Evolutionary conservation across 2,888 invertebrate genomes (phyloP).

Genomic region (Spatulosminthurus flaviceps): DNA sequence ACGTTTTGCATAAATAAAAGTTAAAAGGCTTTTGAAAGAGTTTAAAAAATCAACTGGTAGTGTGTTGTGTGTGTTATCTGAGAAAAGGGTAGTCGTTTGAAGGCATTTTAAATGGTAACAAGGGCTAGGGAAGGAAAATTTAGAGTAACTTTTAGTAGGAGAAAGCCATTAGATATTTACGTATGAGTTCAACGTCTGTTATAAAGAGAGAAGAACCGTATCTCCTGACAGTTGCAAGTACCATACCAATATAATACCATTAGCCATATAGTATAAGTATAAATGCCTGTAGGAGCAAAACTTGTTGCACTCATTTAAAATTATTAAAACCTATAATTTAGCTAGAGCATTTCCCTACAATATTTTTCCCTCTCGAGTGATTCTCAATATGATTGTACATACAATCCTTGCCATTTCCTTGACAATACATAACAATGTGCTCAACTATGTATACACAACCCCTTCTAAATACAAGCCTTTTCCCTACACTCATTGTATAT

Average conservation of each 20-base stretch:
- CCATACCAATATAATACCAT: background rate
- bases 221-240: background rate
- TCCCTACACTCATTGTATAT: background rate
- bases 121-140: background rate
- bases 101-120: conserved; percentile 21
- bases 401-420: too few species aligned
- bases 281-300: conserved; percentile 1
- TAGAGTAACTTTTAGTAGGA: conserved; percentile 21
- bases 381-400: background rate
- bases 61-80: background rate
- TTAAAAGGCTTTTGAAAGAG: background rate
- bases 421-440: too few species aligned
- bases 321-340: conserved; percentile 30
- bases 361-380: background rate
- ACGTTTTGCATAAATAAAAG: conserved; percentile 23
- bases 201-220: background rate
- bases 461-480: background rate
- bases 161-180: conserved; percentile 18
- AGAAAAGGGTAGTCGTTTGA: conserved; percentile 18
- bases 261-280: too few species aligned
- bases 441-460: too few species aligned
- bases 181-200: background rate
- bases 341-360: background rate
- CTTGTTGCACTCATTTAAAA: conserved; percentile 38
- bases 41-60: too few species aligned